Evolutionary conservation across 2,797 vertebrate species (phyloP), one percentile per base, ranked within the genome.

Genomic region (Lemur catta): DNA sequence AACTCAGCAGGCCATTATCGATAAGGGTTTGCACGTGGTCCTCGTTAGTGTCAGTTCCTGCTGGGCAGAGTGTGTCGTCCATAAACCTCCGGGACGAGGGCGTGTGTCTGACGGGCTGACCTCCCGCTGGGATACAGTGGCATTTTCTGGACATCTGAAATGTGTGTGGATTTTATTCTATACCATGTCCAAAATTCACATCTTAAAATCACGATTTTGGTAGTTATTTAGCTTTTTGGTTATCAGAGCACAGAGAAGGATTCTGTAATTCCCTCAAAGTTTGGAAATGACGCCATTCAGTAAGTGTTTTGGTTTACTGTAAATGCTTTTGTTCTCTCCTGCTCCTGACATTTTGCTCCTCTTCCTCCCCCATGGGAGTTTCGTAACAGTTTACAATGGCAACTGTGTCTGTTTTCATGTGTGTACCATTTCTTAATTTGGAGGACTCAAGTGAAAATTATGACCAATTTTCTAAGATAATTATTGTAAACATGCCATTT

Each of bases 391-490:
- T 71, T 41, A 26, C 78, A 41, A 0, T 10, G 26, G 69, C 33
- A 22, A 75, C 71, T 75, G 30, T 81, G 48, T 82, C 92, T 71
- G 59, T 89, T 85, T 89, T 91, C 88, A 28, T 65, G 22, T 71
- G 28, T 48, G 48, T 41, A 11, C 55, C n/a, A 55, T 89, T 93
- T 89, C 59, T 72, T 80, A 61, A 41, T 41, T 52, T 52, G 74
- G 67, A 57, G 35, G 30, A 76, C 89, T 97, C 78, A 67, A 52
- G 63, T 84, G 63, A 84, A 85, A 79, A 93, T 96, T 55, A 91
- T 43, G 69, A 65, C 46, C 61, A 10, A 6, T 93, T 97, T 94
- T 96, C 93, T 87, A 5, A 75, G 93, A 20, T 88, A 41, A 91
- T 89, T 71, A 33, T 3, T 35, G n/a, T 93, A 89, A 91, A 84